Evolutionary conservation across 2,888 invertebrate genomes (phyloP), one percentile per base, ranked within the genome.

Genomic region (Amiota minor): DNA sequence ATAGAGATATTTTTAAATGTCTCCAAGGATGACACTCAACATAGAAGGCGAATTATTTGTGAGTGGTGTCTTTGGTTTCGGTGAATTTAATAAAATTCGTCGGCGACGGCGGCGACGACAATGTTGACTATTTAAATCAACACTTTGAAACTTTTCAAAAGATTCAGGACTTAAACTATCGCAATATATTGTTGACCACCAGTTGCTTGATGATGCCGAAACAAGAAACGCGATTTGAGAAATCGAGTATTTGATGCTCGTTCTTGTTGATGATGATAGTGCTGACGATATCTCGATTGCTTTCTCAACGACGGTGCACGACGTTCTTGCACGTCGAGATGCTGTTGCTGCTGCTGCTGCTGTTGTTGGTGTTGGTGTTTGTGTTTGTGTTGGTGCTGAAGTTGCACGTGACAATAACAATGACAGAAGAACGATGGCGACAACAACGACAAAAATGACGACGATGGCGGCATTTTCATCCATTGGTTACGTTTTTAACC

Each of bases 391-490:
- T 77, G 73, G 59, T 75, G 74, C 70, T 78, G 77, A 65, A 72
- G 71, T 70, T 78, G 74, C 70, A 73, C 74, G 76, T 79, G 83
- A 81, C 80, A 84, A 80, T 75, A 83, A 78, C 81, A 83, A 84
- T 86, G 87, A 85, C 79, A 86, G 73, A 83, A 35, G 35, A 35
- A 35, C 35, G 35, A 86, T 86, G 83, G 83, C 80, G 79, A 70
- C 85, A 83, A 85, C 85, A 83, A 82, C 85, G 84, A 79, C 83
- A 84, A 82, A 77, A 78, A 84, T 83, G 82, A 84, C 85, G 82
- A 80, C 86, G 85, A 87, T 81, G 82, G 80, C 86, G 83, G 86
- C 86, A 86, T 86, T 85, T 85, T 86, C 86, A 87, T 86, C 87
- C 86, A 87, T 86, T 86, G 87, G 86, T 85, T 82, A 83, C 71